Evolutionary conservation across 2,888 invertebrate species (phyloP), one percentile per base, ranked within the genome.

Genomic region (Scaptomyza caliginosa): DNA sequence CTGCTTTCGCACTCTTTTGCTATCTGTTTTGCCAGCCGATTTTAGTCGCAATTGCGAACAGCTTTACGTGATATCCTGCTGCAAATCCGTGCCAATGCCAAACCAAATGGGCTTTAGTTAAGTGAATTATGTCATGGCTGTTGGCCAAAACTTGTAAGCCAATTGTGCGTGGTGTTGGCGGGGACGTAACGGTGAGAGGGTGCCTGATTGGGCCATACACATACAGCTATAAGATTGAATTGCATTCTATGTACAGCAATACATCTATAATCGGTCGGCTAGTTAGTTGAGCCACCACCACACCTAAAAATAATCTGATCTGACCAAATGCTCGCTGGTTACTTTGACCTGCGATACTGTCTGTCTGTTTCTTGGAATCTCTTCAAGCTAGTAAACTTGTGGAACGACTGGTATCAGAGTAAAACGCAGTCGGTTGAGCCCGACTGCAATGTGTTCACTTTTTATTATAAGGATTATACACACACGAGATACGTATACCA

Each of bases 41-140:
- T 50, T 50, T 57, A 28, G 32, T 34, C 45, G 65, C 52, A 69
- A 65, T 69, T 74, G 74, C 30, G 65, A 55, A 1, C 59, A 69
- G 52, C 56, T 69, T 64, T 50, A 52, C 48, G 56, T 63, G 63
- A 51, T 57, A 74, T 59, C 55, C 54, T 17, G 46, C 54, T 51
- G 42, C 38, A 64, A 70, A 56, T 54, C 52, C 69, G 42, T 63
- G 45, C 54, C 56, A 57, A 50, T 56, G 54, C 39, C 51, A 39
- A 56, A 7, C 59, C 54, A 70, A 63, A 57, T 74, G 75, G 60
- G 60, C 48, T 75, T 74, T 70, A 56, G 69, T 52, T 64, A 74
- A 72, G 51, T 68, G 70, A 73, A 74, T 74, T 74, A 70, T 70
- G 56, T 39, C 50, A 49, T 52, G 52, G 56, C 46, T 69, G 66